Percentiles rank a stretch among this genome's conserved stretches.
Evolutionary conservation across 1,140 invertebrate genomes (phyloP).

Genomic region (Procambarus virginalis): DNA sequence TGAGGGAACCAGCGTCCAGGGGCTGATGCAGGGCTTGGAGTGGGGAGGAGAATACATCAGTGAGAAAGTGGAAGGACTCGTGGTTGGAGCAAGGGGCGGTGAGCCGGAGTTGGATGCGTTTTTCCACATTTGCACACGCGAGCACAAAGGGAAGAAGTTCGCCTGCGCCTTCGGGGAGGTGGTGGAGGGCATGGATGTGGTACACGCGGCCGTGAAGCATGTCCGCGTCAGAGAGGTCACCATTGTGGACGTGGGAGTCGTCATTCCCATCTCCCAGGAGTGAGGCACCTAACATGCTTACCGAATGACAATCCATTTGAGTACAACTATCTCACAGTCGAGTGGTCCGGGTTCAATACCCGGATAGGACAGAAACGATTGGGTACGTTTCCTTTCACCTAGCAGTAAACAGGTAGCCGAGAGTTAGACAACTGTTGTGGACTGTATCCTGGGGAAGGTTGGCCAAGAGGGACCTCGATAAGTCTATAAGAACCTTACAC

Average conservation of each 20-base stretch:
- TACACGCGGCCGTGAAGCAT: slow-evolving; percentile 6
- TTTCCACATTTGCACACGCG: slow-evolving; percentile 20
- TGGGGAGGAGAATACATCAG: background rate
- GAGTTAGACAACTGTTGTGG: no score
- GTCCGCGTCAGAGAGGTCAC: background rate
- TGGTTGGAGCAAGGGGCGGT: background rate
- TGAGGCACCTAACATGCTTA: no score
- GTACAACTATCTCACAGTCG: no score
- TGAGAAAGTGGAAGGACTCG: background rate
- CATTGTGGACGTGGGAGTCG: background rate
- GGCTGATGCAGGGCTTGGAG: background rate
- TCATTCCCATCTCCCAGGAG: background rate
- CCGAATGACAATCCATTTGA: no score
- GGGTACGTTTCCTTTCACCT: no score
- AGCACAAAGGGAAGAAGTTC: slow-evolving; percentile 3
- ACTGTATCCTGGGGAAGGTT: no score
- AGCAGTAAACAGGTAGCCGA: no score
- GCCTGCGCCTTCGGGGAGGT: slow-evolving; percentile 9
- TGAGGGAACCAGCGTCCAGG: slow-evolving; percentile 3
- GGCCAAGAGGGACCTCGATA: no score
- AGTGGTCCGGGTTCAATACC: no score
- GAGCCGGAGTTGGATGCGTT: slow-evolving; percentile 6
- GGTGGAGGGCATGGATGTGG: background rate
- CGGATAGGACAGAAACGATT: no score
- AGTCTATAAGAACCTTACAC: no score